These are phyloP conservation scores for Tanypteryx hageni DNA, from an alignment of 2,888 invertebrate species.

Conservation along the genomic window DNA sequence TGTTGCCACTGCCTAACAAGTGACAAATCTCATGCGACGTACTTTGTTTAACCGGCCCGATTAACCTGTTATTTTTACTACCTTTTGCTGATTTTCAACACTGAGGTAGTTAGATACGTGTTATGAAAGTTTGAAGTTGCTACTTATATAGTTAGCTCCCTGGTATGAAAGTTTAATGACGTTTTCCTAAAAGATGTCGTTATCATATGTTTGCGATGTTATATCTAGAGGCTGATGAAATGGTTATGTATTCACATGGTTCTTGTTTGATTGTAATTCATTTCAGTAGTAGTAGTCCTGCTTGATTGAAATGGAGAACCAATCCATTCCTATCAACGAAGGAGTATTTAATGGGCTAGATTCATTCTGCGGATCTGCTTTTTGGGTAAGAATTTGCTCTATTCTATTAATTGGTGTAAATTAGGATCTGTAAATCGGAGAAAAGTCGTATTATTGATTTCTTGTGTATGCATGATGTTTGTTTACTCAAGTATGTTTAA, in stretches of 20 bases:
- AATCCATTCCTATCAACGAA: neutral
- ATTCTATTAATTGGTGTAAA: neutral
- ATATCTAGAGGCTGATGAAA: no score
- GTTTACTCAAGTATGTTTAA: neutral
- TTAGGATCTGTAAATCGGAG: constrained; percentile 22
- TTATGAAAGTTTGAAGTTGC: neutral
- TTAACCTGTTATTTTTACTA: neutral
- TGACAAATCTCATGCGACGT: neutral
- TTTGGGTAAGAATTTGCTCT: constrained; percentile 65
- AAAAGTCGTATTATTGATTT: constrained; percentile 65
- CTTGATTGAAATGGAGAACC: neutral
- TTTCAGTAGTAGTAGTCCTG: neutral
- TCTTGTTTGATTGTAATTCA: neutral
- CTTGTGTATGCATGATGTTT: neutral
- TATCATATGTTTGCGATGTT: no score
- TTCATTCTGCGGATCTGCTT: constrained; percentile 62
- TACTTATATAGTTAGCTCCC: neutral
- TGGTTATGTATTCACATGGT: neutral
- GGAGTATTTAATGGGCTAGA: constrained; percentile 70
- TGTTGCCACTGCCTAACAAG: neutral
- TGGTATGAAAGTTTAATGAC: neutral
- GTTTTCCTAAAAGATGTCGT: no score
- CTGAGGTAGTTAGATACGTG: neutral
- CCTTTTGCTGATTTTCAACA: neutral
- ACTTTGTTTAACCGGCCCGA: neutral